Percentiles rank a stretch among this genome's conserved stretches.
These are phyloP conservation scores for Crioceris asparagi DNA, from an alignment of 2,888 invertebrate genomes.

Conservation along the genomic window DNA sequence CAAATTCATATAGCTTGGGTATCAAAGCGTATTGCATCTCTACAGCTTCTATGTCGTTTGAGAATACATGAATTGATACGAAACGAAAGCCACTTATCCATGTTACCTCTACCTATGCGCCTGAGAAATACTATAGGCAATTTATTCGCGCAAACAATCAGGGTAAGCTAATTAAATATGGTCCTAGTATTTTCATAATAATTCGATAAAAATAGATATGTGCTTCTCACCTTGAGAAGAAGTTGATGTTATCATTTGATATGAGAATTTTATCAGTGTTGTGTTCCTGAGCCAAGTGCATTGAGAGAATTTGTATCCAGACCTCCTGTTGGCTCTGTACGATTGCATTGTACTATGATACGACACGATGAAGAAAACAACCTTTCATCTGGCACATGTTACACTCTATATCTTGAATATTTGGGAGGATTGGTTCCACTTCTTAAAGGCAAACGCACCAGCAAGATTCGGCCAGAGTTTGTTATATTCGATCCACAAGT, in stretches of 20 bases:
- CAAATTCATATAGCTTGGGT: constrained; percentile 91
- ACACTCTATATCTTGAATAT: constrained; percentile 87
- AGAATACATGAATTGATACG: constrained; percentile 65
- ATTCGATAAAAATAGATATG: no score
- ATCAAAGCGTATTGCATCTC: constrained; percentile 76
- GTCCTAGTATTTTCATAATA: no score
- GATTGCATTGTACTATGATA: constrained; percentile 96
- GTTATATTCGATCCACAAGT: constrained; percentile 91
- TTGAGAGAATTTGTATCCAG: constrained; percentile 88
- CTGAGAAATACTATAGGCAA: constrained; percentile 76
- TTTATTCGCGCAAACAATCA: constrained; percentile 86
- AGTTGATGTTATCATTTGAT: constrained; percentile 1
- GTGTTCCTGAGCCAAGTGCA: constrained; percentile 81
- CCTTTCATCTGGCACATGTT: constrained; percentile 59
- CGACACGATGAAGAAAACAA: constrained; percentile 79
- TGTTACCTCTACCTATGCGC: constrained; percentile 78
- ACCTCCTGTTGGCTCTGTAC: constrained; percentile 72
- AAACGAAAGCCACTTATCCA: constrained; percentile 62
- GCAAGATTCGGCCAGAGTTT: constrained; percentile 95
- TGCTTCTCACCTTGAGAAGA: no score
- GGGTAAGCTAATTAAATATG: constrained; percentile 55
- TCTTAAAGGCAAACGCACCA: constrained; percentile 88
- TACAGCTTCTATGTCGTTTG: constrained; percentile 81
- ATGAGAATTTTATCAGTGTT: constrained; percentile 54
- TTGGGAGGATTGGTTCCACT: constrained; percentile 93